phyloP scores from a whole-genome alignment of 37 sponge, comb jelly and placozoan species.

The Ianthella basta region DNA sequence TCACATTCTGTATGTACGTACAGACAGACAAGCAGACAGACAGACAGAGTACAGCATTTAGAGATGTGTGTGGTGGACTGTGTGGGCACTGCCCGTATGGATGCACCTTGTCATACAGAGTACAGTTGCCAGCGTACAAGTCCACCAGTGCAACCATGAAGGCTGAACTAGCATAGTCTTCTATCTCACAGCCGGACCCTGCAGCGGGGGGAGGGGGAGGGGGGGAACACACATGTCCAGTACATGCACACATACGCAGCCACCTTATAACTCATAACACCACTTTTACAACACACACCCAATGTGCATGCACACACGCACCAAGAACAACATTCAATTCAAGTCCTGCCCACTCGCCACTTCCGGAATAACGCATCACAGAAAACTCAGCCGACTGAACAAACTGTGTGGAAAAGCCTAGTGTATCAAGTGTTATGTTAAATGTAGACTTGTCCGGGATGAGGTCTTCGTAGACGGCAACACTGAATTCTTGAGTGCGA shows the following conservation, averaged over 20 bases:
- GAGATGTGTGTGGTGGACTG: too few species aligned
- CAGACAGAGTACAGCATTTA: too few species aligned
- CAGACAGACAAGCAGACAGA: too few species aligned
- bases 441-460: background rate
- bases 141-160: conserved; percentile 6
- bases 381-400: conserved; percentile 48
- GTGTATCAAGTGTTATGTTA: background rate
- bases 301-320: conserved; percentile 7
- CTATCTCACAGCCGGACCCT: background rate
- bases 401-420: background rate
- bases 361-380: conserved; percentile 72
- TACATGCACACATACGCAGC: too few species aligned
- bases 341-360: conserved; percentile 11
- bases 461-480: conserved; percentile 8
- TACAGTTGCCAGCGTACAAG: conserved; percentile 23
- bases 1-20: too few species aligned
- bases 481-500: background rate
- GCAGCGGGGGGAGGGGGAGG: too few species aligned
- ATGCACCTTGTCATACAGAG: conserved; percentile 17
- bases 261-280: too few species aligned
- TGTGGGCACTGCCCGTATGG: background rate
- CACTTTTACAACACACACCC: background rate
- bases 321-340: conserved; percentile 25
- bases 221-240: too few species aligned
- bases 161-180: background rate